Evolutionary conservation across 2,888 invertebrate species (phyloP).

Genomic region (Sepiola atlantica): DNA sequence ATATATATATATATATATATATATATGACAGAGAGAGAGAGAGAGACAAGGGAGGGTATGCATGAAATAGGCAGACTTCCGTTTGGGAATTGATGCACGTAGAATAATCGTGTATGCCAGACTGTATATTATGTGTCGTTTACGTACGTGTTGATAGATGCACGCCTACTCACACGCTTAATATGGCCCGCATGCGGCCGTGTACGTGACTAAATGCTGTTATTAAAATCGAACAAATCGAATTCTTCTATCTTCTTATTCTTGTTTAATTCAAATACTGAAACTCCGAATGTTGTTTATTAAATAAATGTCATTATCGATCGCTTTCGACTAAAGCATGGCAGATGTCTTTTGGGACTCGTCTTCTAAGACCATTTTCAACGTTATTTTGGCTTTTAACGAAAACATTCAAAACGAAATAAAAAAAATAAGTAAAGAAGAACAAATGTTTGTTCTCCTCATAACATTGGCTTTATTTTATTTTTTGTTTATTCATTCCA

Average conservation of each 20-base stretch:
- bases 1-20: background rate
- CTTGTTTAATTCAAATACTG: background rate
- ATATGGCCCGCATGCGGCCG: background rate
- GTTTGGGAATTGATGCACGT: background rate
- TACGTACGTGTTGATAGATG: background rate
- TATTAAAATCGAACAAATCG: background rate
- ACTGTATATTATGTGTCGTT: background rate
- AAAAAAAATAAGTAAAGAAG: background rate
- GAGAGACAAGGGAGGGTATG: background rate
- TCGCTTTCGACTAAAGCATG: background rate
- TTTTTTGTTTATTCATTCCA: background rate
- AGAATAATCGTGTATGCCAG: background rate
- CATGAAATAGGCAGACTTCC: background rate
- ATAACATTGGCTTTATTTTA: background rate
- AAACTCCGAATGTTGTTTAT: background rate
- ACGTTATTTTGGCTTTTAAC: slow-evolving; percentile 10
- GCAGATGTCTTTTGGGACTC: slow-evolving; percentile 32
- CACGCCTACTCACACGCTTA: background rate
- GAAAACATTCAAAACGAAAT: background rate
- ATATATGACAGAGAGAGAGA: background rate
- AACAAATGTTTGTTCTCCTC: background rate
- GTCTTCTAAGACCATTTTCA: background rate
- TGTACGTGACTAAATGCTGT: background rate
- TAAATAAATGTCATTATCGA: slow-evolving; percentile 10
- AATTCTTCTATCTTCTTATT: background rate